Evolutionary conservation across 2,797 vertebrate species (phyloP).

Genomic region (Sternarchorhynchus goeldii): DNA sequence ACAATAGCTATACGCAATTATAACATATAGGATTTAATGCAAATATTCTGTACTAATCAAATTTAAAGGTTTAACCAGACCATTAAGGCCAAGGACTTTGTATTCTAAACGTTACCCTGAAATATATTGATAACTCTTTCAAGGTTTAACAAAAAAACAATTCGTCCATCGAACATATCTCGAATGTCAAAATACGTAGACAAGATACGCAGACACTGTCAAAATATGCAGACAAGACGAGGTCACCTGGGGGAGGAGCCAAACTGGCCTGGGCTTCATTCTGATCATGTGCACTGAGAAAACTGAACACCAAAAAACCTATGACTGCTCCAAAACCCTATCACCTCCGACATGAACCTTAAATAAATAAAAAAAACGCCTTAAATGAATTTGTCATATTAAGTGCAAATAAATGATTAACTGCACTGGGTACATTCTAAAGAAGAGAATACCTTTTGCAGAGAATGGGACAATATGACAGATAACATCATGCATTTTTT

Average conservation of each 20-base stretch:
- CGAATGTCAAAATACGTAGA: conserved; percentile 25
- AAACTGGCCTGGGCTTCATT: not conserved
- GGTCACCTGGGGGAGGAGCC: not conserved
- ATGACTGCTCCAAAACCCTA: not conserved
- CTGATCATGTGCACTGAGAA: not conserved
- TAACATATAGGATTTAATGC: not conserved
- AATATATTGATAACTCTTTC: conserved; percentile 36
- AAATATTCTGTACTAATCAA: conserved; percentile 15
- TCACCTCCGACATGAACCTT: not conserved
- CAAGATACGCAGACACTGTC: not conserved
- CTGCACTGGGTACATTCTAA: not conserved
- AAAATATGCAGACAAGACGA: conserved; percentile 5
- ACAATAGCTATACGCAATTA: not conserved
- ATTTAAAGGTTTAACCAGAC: conserved; percentile 20
- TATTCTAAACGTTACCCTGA: conserved; percentile 14
- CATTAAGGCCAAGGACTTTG: not conserved
- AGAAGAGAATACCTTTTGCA: conserved; percentile 3
- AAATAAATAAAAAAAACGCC: no score
- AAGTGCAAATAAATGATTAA: not conserved
- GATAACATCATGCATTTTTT: not conserved
- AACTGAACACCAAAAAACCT: not conserved
- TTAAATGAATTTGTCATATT: no score
- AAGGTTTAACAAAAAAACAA: conserved; percentile 10
- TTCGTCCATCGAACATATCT: conserved; percentile 40
- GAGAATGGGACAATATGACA: not conserved